Base-by-base conservation (phyloP, 2,113 vertebrate species). In the Plotosus lineatus region DNA sequence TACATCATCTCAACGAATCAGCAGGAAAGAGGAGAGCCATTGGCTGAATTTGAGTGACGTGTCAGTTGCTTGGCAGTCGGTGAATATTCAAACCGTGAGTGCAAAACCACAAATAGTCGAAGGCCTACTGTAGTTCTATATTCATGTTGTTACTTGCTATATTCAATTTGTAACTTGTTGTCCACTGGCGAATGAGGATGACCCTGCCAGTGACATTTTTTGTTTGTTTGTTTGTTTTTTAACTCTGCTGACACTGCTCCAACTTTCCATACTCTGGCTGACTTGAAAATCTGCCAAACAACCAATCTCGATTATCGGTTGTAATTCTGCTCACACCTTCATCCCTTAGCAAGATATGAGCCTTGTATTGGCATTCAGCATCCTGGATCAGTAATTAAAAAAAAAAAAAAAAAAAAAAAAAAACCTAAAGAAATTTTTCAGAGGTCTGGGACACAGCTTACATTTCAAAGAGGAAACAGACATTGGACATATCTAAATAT, bases 251-350 rank as follows among this genome's bases (percentile, higher is more conserved):
- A 78, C 60, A 66, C 72, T 53, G 63, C 80, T 51, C n/a, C 73
- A 63, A 79, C 78, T 81, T 85, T 84, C 79, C 53, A 81, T 87
- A 85, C 84, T 78, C 86, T 77, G 0, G 80, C 85, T 77, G 0
- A 82, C 84, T 89, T 93, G 91, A 91, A 89, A 85, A 81, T 80
- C 36, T 81, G 90, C 91, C 93, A 93, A 88, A 90, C 86, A 89
- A 81, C 90, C 91, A 92, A 92, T 92, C 88, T 90, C 82, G 78
- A 80, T 90, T 92, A 92, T 88, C 85, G 89, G 86, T 91, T 76
- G 90, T 36, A 44, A 31, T 68, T 23, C 0, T 91, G 89, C 91
- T 92, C 89, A 88, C 90, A 87, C 81, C 69, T 80, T 48, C 79
- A 79, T 51, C 75, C 56, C 66, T 72, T 75, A 75, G 31, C 77